Conservation (phyloP, 1,140 invertebrate genomes). For the Drosophila parvula region DNA sequence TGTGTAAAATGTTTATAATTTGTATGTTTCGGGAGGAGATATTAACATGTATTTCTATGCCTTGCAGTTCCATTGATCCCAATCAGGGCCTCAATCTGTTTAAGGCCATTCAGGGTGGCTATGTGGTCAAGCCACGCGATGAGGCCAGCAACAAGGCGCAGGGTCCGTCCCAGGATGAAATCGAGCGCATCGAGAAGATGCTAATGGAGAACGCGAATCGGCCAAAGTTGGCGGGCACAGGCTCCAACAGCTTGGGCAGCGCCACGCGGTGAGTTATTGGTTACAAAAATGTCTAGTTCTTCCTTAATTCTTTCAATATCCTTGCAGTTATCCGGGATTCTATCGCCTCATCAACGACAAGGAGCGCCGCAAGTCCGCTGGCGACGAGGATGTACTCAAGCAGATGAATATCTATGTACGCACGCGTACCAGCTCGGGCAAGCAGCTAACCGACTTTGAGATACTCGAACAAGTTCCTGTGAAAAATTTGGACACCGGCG, state of each 20-base stretch:
- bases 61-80: constrained; percentile 83
- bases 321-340: constrained; percentile 72
- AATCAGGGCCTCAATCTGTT: constrained; percentile 82
- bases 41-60: neutral
- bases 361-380: constrained; percentile 89
- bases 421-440: constrained; percentile 93
- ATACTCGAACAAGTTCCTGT: constrained; percentile 97
- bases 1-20: constrained; percentile 5
- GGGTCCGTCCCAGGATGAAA: constrained; percentile 86
- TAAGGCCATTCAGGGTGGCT: constrained; percentile 90
- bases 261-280: constrained; percentile 62
- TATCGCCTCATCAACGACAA: constrained; percentile 84
- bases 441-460: constrained; percentile 93
- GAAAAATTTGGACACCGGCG: constrained; percentile 95
- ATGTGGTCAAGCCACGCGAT: constrained; percentile 92
- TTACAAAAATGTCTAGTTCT: neutral
- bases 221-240: constrained; percentile 78
- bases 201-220: constrained; percentile 75
- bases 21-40: neutral
- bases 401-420: constrained; percentile 91
- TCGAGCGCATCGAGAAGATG: constrained; percentile 87
- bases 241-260: constrained; percentile 83
- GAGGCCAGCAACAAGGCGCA: constrained; percentile 89
- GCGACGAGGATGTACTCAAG: constrained; percentile 89
- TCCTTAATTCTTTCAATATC: neutral